Evolutionary conservation across 2,113 vertebrate species (phyloP), one percentile per base, ranked within the genome.

Genomic region (Corythaixoides concolor): DNA sequence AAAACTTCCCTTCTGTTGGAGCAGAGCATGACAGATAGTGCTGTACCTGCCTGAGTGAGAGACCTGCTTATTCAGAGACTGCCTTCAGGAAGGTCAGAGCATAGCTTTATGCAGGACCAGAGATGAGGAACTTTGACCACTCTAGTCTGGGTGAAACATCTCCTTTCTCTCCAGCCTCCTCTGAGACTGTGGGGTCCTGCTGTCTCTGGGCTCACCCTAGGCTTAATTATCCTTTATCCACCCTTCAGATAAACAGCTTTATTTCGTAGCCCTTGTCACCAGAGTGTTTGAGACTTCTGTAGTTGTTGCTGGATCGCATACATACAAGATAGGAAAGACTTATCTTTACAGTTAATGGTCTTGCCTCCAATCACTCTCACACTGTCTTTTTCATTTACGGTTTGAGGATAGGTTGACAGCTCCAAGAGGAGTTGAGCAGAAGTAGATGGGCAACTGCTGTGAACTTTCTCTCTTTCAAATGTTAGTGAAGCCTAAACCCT

Each of bases 331-430:
- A 56, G 33, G 59, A 45, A 66, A 37, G 27, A 6, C 4, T 35
- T n/a, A 24, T 55, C 76, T 82, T 82, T 50, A 33, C 41, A n/a
- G 49, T 27, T 35, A 35, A 33, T 18, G 16, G 28, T 47, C 62
- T 68, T 3, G 0, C 45, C 45, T 0, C 4, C 45, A 47, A 11
- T 68, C 12, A 3, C 39, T 55, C 24, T 24, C 2, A 1, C 19
- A 4, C 14, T 11, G 60, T n/a, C 30, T 2, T 41, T n/a, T 69
- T 50, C 49, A 35, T 69, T 41, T 30, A 8, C 0, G 8, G 26
- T 32, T 39, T 56, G 11, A 77, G 17, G 64, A 18, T 15, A 22
- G 32, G 32, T 30, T 78, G 58, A 35, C 50, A 37, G 60, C 37
- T 67, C 78, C 18, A 9, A 13, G 60, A 60, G 53, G 60, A 45